A percentile compares a stretch with the other conserved stretches of the same genome.
These are phyloP conservation scores for Perca flavescens DNA, from an alignment of 2,113 vertebrate species.

Conservation along the genomic window DNA sequence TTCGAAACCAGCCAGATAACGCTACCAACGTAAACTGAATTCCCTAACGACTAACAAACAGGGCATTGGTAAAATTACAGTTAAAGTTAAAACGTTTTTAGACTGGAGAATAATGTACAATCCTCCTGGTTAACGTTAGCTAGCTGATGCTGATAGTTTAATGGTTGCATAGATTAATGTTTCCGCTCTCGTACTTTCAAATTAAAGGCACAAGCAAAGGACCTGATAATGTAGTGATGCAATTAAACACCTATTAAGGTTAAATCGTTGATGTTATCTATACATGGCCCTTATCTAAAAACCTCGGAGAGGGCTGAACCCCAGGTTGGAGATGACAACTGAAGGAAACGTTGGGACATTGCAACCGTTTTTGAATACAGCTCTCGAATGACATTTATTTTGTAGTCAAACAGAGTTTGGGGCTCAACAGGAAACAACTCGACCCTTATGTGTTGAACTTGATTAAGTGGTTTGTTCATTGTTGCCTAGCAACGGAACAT, in stretches of 20 bases:
- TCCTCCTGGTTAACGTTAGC: not conserved
- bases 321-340: rapidly evolving
- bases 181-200: constrained; percentile 42
- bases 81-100: not conserved
- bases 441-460: not conserved
- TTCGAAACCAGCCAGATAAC: not conserved
- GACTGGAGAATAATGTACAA: not conserved
- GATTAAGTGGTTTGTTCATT: not conserved
- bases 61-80: not conserved
- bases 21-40: not conserved
- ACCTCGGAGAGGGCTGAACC: rapidly evolving
- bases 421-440: constrained; percentile 13
- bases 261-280: not conserved
- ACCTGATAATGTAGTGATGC: too few relatives aligned
- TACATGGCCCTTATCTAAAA: not conserved
- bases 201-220: not conserved
- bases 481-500: constrained; percentile 65
- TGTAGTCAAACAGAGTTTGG: not conserved
- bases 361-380: rapidly evolving
- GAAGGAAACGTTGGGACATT: rapidly evolving
- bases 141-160: not conserved
- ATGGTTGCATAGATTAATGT: rapidly evolving
- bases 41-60: not conserved
- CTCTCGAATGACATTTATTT: constrained; percentile 22
- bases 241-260: not conserved